Percentiles rank a stretch among this genome's conserved stretches.
Conservation (phyloP, 2,797 vertebrate genomes). For the Danio jaintianensis region DNA sequence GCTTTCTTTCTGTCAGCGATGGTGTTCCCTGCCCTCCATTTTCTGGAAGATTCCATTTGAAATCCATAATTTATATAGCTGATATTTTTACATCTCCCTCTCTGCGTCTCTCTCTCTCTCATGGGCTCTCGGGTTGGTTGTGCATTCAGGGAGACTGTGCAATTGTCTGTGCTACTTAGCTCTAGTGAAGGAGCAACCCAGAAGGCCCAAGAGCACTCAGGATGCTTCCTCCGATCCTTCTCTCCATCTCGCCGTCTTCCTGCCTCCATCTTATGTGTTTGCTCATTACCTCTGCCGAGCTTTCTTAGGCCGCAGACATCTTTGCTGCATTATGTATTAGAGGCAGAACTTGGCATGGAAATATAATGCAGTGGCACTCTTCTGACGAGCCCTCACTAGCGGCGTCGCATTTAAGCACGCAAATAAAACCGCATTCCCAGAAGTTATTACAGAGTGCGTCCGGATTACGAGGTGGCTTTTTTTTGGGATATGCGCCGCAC, state of each 20-base stretch:
- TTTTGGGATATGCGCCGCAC: background rate
- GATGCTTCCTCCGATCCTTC: slow-evolving; percentile 1
- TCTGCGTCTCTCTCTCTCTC: slow-evolving; percentile 4
- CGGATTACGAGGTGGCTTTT: background rate
- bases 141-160: background rate
- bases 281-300: slow-evolving; percentile 14
- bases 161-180: slow-evolving; percentile 10
- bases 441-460: slow-evolving; percentile 5
- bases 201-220: slow-evolving; percentile 43
- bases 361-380: slow-evolving; percentile 26
- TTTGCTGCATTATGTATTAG: slow-evolving; percentile 49
- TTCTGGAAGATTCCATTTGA: slow-evolving; percentile 51
- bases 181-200: slow-evolving; percentile 14
- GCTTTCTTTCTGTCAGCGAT: slow-evolving; percentile 6
- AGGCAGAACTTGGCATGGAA: slow-evolving; percentile 38
- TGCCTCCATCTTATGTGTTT: slow-evolving; percentile 3
- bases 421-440: slow-evolving; percentile 3
- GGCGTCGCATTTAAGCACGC: slow-evolving; percentile 1
- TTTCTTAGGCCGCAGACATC: slow-evolving; percentile 48
- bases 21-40: slow-evolving; percentile 34
- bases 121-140: background rate
- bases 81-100: slow-evolving; percentile 45
- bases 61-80: slow-evolving; percentile 56
- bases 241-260: slow-evolving; percentile 10
- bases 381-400: slow-evolving; percentile 7